Conservation (phyloP, 2,113 vertebrate genomes). For the Pristiophorus japonicus region DNA sequence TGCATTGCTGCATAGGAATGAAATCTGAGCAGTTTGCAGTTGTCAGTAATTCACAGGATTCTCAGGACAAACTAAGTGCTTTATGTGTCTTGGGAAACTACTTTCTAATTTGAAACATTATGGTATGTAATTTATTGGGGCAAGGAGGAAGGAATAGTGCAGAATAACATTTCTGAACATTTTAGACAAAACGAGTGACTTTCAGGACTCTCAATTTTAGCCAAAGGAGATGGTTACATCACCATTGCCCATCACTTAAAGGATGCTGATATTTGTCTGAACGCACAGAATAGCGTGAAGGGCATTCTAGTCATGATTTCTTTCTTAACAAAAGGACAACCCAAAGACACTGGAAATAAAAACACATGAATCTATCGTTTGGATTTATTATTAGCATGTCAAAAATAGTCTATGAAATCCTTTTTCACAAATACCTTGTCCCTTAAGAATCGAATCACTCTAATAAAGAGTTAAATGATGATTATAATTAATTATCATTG, state of each 20-base stretch:
- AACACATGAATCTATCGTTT: not conserved
- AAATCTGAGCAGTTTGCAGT: not conserved
- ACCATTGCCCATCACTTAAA: not conserved
- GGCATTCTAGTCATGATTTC: not conserved
- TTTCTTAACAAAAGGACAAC: not conserved
- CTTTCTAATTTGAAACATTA: not conserved
- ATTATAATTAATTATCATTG: too few species aligned
- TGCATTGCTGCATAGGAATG: not conserved
- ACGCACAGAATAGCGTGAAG: not conserved
- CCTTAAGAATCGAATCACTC: too few species aligned
- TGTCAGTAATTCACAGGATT: not conserved
- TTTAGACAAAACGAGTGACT: not conserved
- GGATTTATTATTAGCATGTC: not conserved
- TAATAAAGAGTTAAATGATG: too few species aligned
- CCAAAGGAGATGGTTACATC: not conserved
- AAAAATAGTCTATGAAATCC: not conserved
- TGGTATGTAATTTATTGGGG: not conserved
- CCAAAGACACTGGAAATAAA: not conserved
- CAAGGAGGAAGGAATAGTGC: too few species aligned
- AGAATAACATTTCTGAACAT: too few species aligned
- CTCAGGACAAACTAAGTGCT: not conserved
- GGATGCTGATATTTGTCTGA: not conserved
- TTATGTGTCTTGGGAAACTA: not conserved
- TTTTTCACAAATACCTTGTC: not conserved
- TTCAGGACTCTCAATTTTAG: not conserved